A percentile compares a stretch with the other conserved stretches of the same genome.
These are phyloP conservation scores for Tromatobia lineatoria DNA, from an alignment of 2,888 invertebrate species.

Conservation along the genomic window DNA sequence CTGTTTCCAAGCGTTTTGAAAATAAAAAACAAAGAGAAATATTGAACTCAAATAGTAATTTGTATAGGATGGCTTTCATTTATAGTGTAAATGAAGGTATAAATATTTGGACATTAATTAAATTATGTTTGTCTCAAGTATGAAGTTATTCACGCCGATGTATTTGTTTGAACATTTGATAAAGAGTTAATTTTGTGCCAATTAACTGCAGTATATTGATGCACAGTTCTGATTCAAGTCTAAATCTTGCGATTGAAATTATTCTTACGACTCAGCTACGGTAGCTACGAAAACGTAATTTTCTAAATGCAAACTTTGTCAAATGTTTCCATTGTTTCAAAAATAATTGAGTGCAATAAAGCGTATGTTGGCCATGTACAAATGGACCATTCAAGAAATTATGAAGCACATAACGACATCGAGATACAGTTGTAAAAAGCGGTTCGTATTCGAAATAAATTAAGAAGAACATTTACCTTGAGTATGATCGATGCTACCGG, in stretches of 20 bases:
- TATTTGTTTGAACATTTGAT: not conserved
- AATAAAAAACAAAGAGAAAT: slow-evolving; percentile 30
- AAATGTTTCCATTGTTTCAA: not conserved
- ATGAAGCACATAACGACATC: slow-evolving; percentile 44
- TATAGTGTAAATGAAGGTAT: not conserved
- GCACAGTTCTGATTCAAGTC: not conserved
- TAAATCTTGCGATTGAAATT: not conserved
- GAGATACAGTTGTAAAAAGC: slow-evolving; percentile 51
- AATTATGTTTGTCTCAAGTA: not conserved
- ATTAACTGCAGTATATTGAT: not conserved
- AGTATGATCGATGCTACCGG: slow-evolving; percentile 87
- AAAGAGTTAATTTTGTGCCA: not conserved
- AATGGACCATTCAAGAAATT: slow-evolving; percentile 15
- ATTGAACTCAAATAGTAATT: slow-evolving; percentile 10
- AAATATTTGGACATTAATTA: not conserved
- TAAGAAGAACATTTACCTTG: slow-evolving; percentile 86
- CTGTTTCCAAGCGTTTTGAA: slow-evolving; percentile 51
- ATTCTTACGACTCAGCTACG: not conserved
- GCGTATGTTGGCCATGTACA: slow-evolving; percentile 24
- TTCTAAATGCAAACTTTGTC: not conserved
- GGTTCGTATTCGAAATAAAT: slow-evolving; percentile 41
- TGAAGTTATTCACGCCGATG: not conserved
- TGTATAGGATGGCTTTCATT: not conserved
- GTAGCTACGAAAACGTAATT: not conserved
- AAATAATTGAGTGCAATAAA: slow-evolving; percentile 30